Percentiles rank a stretch among this genome's conserved stretches.
Conservation (phyloP, 2,113 vertebrate genomes). For the Nettapus auritus region DNA sequence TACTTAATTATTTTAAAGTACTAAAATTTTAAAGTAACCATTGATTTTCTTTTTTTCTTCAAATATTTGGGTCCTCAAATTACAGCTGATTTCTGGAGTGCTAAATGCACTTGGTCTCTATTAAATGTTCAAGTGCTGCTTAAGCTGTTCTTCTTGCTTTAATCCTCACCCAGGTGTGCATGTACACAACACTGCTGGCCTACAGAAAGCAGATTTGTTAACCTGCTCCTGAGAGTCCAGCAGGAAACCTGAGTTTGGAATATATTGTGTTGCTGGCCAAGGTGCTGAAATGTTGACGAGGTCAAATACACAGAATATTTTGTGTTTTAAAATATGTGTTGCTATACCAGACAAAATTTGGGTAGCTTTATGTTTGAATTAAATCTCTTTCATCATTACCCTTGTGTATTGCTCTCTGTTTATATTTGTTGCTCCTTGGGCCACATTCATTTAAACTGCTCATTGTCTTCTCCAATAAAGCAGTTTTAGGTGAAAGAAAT, state of each 20-base stretch:
- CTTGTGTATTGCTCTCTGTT: background rate
- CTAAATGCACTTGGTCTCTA: background rate
- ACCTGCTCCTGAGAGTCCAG: accelerated
- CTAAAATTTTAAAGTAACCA: background rate
- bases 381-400: background rate
- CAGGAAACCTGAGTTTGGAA: accelerated
- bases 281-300: background rate
- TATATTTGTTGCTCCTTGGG: background rate
- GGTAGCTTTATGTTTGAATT: background rate
- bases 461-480: background rate
- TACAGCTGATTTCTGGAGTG: background rate
- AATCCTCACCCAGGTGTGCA: background rate
- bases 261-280: background rate
- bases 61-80: background rate
- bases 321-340: background rate
- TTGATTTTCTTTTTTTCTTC: background rate
- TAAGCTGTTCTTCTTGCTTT: background rate
- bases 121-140: background rate
- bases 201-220: accelerated
- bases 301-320: accelerated
- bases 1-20: background rate
- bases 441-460: background rate
- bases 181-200: background rate
- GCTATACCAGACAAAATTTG: background rate
- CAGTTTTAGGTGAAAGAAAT: background rate